Conservation (phyloP, 2,113 vertebrate genomes). For the Hippopotamus amphibius region DNA sequence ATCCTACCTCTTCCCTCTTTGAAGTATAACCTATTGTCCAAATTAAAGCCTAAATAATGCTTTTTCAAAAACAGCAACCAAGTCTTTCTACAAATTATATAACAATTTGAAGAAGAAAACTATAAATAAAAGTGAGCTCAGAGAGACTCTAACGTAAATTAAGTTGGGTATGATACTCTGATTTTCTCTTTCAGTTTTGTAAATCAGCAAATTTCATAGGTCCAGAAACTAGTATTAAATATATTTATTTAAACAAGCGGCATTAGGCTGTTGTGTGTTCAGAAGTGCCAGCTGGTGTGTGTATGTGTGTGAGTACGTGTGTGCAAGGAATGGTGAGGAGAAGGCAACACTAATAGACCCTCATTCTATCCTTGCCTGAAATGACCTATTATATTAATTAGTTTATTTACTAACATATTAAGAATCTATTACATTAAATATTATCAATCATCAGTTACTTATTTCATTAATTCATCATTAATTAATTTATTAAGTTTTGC, state of each 20-base stretch:
- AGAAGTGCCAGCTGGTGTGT: background rate
- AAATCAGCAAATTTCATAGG: background rate
- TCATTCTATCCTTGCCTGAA: background rate
- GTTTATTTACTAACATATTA: background rate
- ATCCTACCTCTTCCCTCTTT: background rate
- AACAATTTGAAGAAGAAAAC: background rate
- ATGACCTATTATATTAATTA: background rate
- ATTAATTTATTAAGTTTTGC: background rate
- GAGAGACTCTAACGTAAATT: background rate
- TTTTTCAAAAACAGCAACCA: background rate
- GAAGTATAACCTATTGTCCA: background rate
- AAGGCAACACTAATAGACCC: background rate
- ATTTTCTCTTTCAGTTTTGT: background rate
- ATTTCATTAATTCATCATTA: background rate
- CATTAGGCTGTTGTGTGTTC: background rate
- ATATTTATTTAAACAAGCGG: background rate
- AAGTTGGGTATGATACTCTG: background rate
- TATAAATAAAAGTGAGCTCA: background rate
- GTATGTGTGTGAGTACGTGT: background rate
- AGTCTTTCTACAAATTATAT: background rate
- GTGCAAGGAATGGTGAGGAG: background rate
- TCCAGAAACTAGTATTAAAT: background rate
- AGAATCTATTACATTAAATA: background rate
- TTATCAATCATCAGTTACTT: background rate
- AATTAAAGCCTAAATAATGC: background rate